Base-by-base conservation (phyloP, 2,797 vertebrate genomes). In the Acanthis flammea region DNA sequence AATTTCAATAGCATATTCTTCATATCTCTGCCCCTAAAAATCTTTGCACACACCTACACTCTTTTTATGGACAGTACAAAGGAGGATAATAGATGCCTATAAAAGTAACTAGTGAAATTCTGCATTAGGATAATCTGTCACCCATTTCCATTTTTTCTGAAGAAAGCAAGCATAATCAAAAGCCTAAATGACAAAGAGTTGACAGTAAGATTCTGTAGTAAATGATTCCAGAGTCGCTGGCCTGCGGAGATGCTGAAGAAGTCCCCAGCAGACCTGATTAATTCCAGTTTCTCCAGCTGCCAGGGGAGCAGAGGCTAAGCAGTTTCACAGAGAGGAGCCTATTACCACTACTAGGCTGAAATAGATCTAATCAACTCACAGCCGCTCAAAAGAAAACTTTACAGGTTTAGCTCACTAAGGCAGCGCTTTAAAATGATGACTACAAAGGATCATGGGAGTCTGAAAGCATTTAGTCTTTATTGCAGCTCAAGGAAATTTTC, bases 191-290 rank as follows among this genome's bases (percentile, higher is more conserved):
- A 99, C 99, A 99, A 99, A 99, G 99, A 99, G 98, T 99, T 99
- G 99, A 99, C 99, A 99, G 99, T 99, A 98, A 99, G 99, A 99
- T 99, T 99, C 99, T 98, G 98, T 98, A 98, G 98, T 99, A 99
- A 99, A 99, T 99, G 99, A 99, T 99, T 99, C 98, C 98, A 98
- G 98, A 99, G 99, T 98, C 98, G 98, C 98, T 99, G 98, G 98
- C 99, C 99, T 98, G 99, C 98, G 87, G 99, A 99, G 99, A 98
- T 96, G 98, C 98, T 97, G 97, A 98, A 98, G 98, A 99, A 98
- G 98, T 98, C 99, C 99, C 99, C 99, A 99, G 99, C 98, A 99
- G 99, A 99, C 98, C 99, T 99, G 99, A 99, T 99, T 99, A 99
- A 99, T 99, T 99, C 99, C 98, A 99, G 99, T 99, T 98, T 98